Base-by-base conservation (phyloP, 2,888 invertebrate species). In the Coecobrya sp. region DNA sequence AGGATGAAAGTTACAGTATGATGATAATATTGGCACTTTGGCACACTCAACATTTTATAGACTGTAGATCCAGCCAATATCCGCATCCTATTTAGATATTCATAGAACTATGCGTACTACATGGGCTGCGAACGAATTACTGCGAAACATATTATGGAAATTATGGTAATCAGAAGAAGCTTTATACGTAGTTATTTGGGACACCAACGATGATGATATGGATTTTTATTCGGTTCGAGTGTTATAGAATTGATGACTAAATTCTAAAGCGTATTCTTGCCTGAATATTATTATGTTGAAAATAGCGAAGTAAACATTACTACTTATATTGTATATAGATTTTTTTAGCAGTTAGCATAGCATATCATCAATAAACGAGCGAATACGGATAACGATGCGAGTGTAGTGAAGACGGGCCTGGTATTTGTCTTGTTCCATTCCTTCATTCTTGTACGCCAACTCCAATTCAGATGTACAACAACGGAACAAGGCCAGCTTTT, bases 401-500 rank as follows among this genome's bases (percentile, higher is more conserved):
- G 73, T 16, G 36, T 27, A 13, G 68, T 13, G 27, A 1, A 70
- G 70, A 70, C 16, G 36, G 25, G 76, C 49, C 76, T 76, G 49
- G 73, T 42, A 42, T 76, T 25, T 76, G 76, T 76, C 76, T 76
- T 76, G 36, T 49, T 49, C 22, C 45, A 45, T 76, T 13, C 10
- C 76, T 68, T 49, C 76, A 70, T 49, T 45, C 49, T 76, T 76
- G 49, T 49, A 19, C 25, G 13, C 49, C 45, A 76, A 16, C 76
- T 49, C 76, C 49, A 49, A 25, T 25, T 76, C n/a, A 81, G 49
- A 52, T n/a, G n/a, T 30, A 30, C 55, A 79, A 52, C 79, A 79
- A 55, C 79, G 68, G 82, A 86, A 85, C 86, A 89, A 89, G 86
- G 86, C 89, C 81, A 92, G 88, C 89, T 65, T 89, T 89, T 85